Evolutionary conservation across 2,113 vertebrate genomes (phyloP).

Genomic region (Prionailurus bengalensis): DNA sequence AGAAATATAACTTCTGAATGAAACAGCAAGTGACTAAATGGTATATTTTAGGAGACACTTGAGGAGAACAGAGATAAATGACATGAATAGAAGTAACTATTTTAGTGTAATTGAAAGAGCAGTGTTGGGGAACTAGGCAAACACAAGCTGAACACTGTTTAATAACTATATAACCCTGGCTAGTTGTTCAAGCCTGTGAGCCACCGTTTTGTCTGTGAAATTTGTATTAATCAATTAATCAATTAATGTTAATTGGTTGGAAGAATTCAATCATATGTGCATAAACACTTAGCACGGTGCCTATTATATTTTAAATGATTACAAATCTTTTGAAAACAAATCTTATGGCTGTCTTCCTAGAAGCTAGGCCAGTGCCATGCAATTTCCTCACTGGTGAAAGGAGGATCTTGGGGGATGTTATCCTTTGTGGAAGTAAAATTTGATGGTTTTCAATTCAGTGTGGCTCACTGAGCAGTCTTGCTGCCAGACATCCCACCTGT

Average conservation of each 20-base stretch:
- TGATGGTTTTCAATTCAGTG: conserved; percentile 25
- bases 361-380: not conserved
- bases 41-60: conserved; percentile 5
- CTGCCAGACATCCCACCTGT: not conserved
- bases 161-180: not conserved
- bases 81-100: not conserved
- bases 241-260: not conserved
- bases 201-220: not conserved
- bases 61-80: not conserved
- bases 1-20: not conserved
- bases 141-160: not conserved
- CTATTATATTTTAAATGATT: conserved; percentile 44
- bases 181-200: not conserved
- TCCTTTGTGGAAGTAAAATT: conserved; percentile 21
- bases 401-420: not conserved
- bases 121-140: not conserved
- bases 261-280: not conserved
- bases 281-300: not conserved
- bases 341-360: not conserved
- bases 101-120: not conserved
- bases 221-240: not conserved
- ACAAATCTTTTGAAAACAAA: conserved; percentile 22
- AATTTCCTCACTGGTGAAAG: conserved; percentile 8
- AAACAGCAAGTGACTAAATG: not conserved
- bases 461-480: not conserved